A percentile compares a stretch with the other conserved stretches of the same genome.
Conservation (phyloP, 2,113 vertebrate species). For the Epinephelus lanceolatus region DNA sequence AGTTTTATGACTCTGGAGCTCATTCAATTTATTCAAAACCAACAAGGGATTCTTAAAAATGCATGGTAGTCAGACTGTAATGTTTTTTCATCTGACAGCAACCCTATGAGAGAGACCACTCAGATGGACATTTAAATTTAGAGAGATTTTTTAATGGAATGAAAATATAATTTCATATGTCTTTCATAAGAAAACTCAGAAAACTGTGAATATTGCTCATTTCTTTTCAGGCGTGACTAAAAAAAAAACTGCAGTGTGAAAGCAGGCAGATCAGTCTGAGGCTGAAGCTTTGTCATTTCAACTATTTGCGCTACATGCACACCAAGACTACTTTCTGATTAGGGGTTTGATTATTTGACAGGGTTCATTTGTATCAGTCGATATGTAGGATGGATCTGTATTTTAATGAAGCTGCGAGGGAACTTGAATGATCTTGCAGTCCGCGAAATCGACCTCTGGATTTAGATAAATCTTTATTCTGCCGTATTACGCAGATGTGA, state of each 20-base stretch:
- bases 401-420: slow-evolving; percentile 69
- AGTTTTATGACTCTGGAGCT: slow-evolving; percentile 17
- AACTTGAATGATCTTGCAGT: slow-evolving; percentile 55
- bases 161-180: slow-evolving; percentile 41
- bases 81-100: slow-evolving; percentile 15
- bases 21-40: slow-evolving; percentile 28
- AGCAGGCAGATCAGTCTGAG: slow-evolving; percentile 7
- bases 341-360: slow-evolving; percentile 75
- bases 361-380: slow-evolving; percentile 63
- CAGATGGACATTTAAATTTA: slow-evolving; percentile 34
- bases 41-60: slow-evolving; percentile 28
- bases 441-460: slow-evolving; percentile 53
- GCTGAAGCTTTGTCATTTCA: slow-evolving; percentile 28
- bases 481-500: slow-evolving; percentile 21
- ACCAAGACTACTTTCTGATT: slow-evolving; percentile 54
- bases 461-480: slow-evolving; percentile 63
- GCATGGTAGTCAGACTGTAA: background rate
- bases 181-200: slow-evolving; percentile 22
- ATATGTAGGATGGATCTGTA: slow-evolving; percentile 63
- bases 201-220: slow-evolving; percentile 23
- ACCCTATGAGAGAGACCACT: background rate
- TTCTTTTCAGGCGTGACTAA: background rate
- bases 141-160: slow-evolving; percentile 29
- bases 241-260: background rate
- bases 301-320: slow-evolving; percentile 14